phyloP scores from a whole-genome alignment of 2,888 invertebrate species.

The Eupithecia pulchellata region DNA sequence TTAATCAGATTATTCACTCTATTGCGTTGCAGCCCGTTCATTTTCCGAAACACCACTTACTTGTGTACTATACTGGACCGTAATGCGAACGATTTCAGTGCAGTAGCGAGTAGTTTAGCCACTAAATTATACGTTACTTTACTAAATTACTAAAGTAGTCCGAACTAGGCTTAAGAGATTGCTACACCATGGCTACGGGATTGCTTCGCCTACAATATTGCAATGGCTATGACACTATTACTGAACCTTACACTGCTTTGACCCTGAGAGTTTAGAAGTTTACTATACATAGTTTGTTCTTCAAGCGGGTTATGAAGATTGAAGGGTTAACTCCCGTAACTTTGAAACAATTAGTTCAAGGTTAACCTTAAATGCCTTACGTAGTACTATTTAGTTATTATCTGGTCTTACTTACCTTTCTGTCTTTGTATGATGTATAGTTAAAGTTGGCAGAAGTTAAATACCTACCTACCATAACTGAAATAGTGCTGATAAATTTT shows the following conservation, averaged over 20 bases:
- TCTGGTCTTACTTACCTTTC: conserved; percentile 5
- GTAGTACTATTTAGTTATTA: too few relatives aligned
- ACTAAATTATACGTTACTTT: too few relatives aligned
- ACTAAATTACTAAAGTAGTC: too few relatives aligned
- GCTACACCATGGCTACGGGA: background rate
- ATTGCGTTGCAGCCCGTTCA: too few relatives aligned
- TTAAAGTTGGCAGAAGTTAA: background rate
- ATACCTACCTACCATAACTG: too few relatives aligned
- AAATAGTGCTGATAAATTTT: too few relatives aligned
- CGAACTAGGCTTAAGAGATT: too few relatives aligned
- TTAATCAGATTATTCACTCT: too few relatives aligned
- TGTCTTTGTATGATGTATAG: background rate
- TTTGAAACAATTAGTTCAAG: conserved; percentile 4
- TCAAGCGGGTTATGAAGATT: conserved; percentile 15
- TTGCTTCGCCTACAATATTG: background rate
- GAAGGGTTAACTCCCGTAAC: conserved; percentile 12
- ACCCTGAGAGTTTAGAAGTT: background rate
- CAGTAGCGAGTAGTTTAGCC: too few relatives aligned
- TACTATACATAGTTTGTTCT: background rate
- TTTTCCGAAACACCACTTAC: too few relatives aligned
- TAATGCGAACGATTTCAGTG: too few relatives aligned
- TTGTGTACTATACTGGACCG: too few relatives aligned
- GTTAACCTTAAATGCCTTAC: conserved; percentile 5
- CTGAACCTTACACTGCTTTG: background rate
- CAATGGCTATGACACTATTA: background rate